phyloP scores from a whole-genome alignment of 2,113 vertebrate genomes.

The Spilogale gracilis region DNA sequence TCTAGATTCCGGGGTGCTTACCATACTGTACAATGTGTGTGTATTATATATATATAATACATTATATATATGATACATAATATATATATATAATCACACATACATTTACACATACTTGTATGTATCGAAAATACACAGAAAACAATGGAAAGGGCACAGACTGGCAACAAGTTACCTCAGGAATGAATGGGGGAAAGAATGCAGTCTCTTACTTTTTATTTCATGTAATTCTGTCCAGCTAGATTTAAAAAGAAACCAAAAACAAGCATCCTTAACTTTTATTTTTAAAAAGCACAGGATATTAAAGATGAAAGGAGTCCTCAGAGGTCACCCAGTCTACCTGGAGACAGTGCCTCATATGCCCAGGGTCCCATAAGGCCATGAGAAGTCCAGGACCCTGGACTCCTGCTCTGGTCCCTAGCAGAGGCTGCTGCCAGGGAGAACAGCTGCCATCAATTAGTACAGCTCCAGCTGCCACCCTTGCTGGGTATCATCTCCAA shows the following conservation, averaged over 20 bases:
- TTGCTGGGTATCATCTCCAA: slow-evolving; percentile 19
- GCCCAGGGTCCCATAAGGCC: neutral
- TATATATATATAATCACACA: too few species aligned
- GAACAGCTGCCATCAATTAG: neutral
- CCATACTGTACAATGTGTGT: neutral
- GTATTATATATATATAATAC: neutral
- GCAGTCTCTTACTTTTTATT: neutral
- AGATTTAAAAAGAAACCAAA: neutral
- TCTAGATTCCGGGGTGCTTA: neutral
- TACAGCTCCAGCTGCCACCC: neutral
- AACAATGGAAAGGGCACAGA: neutral
- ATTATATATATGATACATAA: too few species aligned
- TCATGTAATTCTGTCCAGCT: neutral
- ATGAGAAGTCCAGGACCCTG: neutral
- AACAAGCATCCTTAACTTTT: neutral
- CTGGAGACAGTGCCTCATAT: neutral
- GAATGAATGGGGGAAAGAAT: neutral
- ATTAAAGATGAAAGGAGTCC: slow-evolving; percentile 17
- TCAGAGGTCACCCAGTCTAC: neutral
- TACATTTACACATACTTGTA: neutral
- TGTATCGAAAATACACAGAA: neutral
- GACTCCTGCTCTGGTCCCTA: neutral
- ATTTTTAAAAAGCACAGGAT: slow-evolving; percentile 7
- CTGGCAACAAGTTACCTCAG: neutral
- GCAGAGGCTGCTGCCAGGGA: neutral